Conservation (phyloP, 2,888 invertebrate genomes). For the Sinodicranocentrus sp. region DNA sequence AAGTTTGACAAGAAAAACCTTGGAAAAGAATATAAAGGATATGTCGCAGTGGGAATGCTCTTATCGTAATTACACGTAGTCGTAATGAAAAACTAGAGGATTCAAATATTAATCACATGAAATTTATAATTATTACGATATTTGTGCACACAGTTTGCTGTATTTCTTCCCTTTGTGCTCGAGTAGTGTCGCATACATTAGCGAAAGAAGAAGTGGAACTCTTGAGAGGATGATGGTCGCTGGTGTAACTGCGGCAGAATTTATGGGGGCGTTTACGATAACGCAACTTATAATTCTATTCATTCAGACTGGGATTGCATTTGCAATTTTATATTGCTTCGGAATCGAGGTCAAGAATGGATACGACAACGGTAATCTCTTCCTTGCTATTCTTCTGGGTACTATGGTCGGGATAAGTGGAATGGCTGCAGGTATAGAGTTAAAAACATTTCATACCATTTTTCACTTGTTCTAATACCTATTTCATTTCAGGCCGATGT, state of each 20-base stretch:
- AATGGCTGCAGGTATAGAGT: not conserved
- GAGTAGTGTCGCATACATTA: not conserved
- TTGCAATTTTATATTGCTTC: not conserved
- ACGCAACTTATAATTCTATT: not conserved
- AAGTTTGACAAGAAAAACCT: not conserved
- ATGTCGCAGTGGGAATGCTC: not conserved
- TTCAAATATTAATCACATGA: no score
- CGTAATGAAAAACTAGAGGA: no score
- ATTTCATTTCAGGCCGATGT: no score
- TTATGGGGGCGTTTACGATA: not conserved
- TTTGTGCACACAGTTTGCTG: not conserved
- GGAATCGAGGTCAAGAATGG: not conserved
- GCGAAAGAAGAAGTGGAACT: not conserved
- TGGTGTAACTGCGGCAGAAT: not conserved
- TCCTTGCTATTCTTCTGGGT: not conserved
- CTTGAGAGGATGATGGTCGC: conserved; percentile 2
- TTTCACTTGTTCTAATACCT: no score
- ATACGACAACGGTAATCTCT: not conserved
- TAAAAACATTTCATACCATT: no score
- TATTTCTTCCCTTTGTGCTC: conserved; percentile 6
- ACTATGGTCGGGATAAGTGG: not conserved
- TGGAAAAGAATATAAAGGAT: not conserved
- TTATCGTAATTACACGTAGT: no score
- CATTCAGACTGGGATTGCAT: not conserved
- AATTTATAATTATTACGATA: no score